Base-by-base conservation (phyloP, 2,888 invertebrate genomes). In the Epinotia bilunana region DNA sequence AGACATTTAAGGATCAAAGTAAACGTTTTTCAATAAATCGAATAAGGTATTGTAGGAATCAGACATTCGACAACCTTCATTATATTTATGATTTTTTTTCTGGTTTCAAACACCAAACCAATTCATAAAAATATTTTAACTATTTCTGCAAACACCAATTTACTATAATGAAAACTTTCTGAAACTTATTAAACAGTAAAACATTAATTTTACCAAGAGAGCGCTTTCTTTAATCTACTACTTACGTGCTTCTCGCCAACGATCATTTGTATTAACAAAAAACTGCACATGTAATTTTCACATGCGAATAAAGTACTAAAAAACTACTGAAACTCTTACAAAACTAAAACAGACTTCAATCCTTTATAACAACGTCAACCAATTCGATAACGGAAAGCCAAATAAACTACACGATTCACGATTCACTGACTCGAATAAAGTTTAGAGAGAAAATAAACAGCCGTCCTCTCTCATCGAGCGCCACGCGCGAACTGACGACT, bases 341-440 rank as follows among this genome's bases (percentile, higher is more conserved):
- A 16, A 6, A 16, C 64, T 60, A n/a, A 60, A n/a, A 60, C 60
- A 28, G 28, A 64, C 64, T 49, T 63, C 43, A 13, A 23, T 49
- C 46, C 23, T 63, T 13, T 43, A 3, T 23, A 13, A 23, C 39
- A 5, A 46, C 20, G 16, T 39, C n/a, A 7, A 64, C 64, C 23
- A 49, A 28, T 16, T 57, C 16, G 43, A 68, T 68, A 39, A 20
- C 55, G 33, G 39, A 57, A 6, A 55, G n/a, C 57, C 13, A 55
- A 67, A 58, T 55, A 23, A 58, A 5, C 39, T 20, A 43, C 57
- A 16, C 16, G 13, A 58, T 16, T 58, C 57, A 68, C 68, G 68
- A 68, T 2, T 43, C 68, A 68, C 57, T 43, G 68, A n/a, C 57
- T 68, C 68, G 68, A 68, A 13, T 68, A 23, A 68, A 68, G 68